Base-by-base conservation (phyloP, 2,797 vertebrate genomes). In the Sphenopsis melanotis region DNA sequence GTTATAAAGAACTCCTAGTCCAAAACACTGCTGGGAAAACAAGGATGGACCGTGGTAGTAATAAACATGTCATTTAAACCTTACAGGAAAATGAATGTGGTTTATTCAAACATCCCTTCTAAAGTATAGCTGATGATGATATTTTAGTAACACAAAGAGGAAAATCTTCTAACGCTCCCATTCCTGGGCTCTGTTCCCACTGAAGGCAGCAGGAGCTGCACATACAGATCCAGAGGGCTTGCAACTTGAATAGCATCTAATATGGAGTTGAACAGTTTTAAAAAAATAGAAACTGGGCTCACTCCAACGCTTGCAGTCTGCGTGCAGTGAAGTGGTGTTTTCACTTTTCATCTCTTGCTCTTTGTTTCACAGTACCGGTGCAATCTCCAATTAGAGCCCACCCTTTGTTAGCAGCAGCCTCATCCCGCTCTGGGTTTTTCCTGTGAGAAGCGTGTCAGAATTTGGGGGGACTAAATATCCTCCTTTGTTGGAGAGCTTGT, bases 401-500 rank as follows among this genome's bases (percentile, higher is more conserved):
- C 50, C 83, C 87, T 95, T 97, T 96, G 92, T 96, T 94, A 81
- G 81, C 87, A 46, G 76, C 22, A 79, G 76, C 83, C 93, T 72
- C 85, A 3, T 90, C 78, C 56, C 2, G 1, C 64, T 95, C 92
- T 92, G 97, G 95, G 95, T 98, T 98, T 98, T 98, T 95, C 96
- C 97, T 97, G 96, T 98, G 98, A 99, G 98, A 97, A 98, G 98
- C 93, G 88, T 98, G 98, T 98, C 98, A 97, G 97, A 98, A 97
- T 95, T 96, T 97, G 94, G 96, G 95, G 97, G 83, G 93, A 95
- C 97, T 97, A 97, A 98, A 97, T 97, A 97, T 97, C 75, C 98
- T 96, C 98, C 98, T 98, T 98, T 98, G 98, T 98, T 95, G 97
- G 97, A 9, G 89, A 96, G 97, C 98, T 98, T 98, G 98, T 98